Percentiles rank a stretch among this genome's conserved stretches.
These are phyloP conservation scores for Caenorhabditis sp. DNA, from an alignment of 2,888 invertebrate genomes.

Conservation along the genomic window DNA sequence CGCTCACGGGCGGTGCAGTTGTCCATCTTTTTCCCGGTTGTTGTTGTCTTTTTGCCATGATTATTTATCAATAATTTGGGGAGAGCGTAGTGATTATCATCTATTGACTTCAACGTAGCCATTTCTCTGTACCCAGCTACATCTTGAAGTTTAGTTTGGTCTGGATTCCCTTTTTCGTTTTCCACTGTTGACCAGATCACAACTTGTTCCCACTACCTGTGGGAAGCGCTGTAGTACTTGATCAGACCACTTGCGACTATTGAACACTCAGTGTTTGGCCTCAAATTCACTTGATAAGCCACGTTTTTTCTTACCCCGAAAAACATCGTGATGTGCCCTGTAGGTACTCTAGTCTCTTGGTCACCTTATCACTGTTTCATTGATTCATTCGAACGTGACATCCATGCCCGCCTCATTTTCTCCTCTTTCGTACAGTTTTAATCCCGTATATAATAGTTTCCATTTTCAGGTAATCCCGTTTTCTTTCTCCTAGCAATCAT, in stretches of 20 bases:
- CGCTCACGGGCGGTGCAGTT: conserved; percentile 56
- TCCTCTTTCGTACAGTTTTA: background rate
- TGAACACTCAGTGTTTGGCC: conserved; percentile 30
- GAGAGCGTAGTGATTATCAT: conserved; percentile 2
- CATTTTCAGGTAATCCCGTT: conserved; percentile 40
- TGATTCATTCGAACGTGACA: conserved; percentile 40
- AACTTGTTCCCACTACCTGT: background rate
- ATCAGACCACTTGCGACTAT: conserved; percentile 43
- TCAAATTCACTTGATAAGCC: conserved; percentile 24
- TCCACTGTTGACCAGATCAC: too few relatives aligned
- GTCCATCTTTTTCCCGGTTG: conserved; percentile 26
- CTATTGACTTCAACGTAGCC: background rate
- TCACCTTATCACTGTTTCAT: conserved; percentile 40
- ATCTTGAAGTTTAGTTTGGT: too few relatives aligned
- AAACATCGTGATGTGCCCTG: conserved; percentile 29
- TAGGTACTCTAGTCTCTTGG: conserved; percentile 47
- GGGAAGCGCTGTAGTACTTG: background rate
- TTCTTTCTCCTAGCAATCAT: conserved; percentile 49
- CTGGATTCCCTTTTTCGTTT: too few relatives aligned
- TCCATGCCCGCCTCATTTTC: conserved; percentile 31
- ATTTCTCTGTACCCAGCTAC: too few relatives aligned
- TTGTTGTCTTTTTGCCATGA: conserved; percentile 20
- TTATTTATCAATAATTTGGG: conserved; percentile 11
- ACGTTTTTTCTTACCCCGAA: conserved; percentile 35
- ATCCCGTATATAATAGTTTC: background rate